Base-by-base conservation (phyloP, 2,888 invertebrate genomes). In the Drosophila antonietae region DNA sequence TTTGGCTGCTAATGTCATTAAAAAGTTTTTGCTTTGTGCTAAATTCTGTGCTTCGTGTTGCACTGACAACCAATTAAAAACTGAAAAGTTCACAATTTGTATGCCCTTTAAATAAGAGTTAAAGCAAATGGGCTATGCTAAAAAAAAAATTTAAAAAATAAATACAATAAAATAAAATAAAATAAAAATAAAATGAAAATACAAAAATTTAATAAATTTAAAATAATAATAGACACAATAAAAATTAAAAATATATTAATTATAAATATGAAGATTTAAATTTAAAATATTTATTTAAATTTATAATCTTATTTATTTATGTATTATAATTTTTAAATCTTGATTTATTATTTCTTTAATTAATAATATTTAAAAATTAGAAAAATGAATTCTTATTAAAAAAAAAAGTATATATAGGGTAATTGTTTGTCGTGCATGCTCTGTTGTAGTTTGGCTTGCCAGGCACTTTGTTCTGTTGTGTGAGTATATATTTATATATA, bases 1-100 rank as follows among this genome's bases (percentile, higher is more conserved):
- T 77, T 79, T 73, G 67, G 28, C 59, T 80, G 72, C 74, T 82
- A 83, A 88, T 82, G 74, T 77, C 83, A 86, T 86, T 86, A 81
- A 86, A 88, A 86, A 88, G 76, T 86, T 86, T 73, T 69, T 51
- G 65, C 83, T 80, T 80, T 88, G 78, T 75, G 78, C 77, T 55
- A 70, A 57, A 78, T 67, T 80, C 55, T 73, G 66, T 57, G 68
- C 52, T 63, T 47, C 56, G 49, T 60, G 46, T 65, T 68, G 65
- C 77, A 64, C 68, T 62, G 74, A 57, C 74, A 78, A 62, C 78
- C 81, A 84, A 84, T 85, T 78, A 75, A 88, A 83, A 82, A 37
- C 52, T 69, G 59, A 72, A 78, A 88, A 85, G 75, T 83, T 86
- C 52, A 68, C 60, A 81, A 56, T 61, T 73, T 72, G 18, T 0